These are phyloP conservation scores for Melanostoma mellinum DNA, from an alignment of 2,888 invertebrate genomes.

Conservation along the genomic window DNA sequence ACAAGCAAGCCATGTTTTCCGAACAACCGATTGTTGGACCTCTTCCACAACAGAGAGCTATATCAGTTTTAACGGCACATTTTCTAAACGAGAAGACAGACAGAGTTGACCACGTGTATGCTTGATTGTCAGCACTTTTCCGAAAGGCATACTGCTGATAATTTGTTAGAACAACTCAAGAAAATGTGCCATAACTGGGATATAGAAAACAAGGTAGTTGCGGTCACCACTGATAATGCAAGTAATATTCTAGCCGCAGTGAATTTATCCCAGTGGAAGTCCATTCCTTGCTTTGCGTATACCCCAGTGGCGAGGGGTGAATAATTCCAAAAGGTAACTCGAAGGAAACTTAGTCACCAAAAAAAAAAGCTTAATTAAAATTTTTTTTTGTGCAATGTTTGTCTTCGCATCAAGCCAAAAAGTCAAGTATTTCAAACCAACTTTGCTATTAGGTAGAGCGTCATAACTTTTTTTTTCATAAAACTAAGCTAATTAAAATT, in stretches of 20 bases:
- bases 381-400: no score
- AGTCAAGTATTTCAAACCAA: no score
- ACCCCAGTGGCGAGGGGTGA: no score
- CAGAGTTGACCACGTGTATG: not conserved
- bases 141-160: not conserved
- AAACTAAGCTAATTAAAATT: no score
- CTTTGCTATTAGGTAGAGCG: no score
- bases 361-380: no score
- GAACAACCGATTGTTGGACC: constrained; percentile 1
- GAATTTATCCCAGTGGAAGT: not conserved
- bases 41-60: not conserved
- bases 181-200: not conserved
- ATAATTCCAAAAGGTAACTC: no score
- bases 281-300: not conserved
- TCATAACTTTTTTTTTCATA: no score
- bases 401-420: no score
- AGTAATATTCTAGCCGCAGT: not conserved
- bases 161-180: not conserved
- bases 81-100: constrained; percentile 4
- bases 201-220: not conserved
- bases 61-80: not conserved
- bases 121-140: not conserved
- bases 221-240: not conserved
- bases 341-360: no score
- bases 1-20: not conserved